Conservation (phyloP, 2,888 invertebrate species). For the Pheosia gnoma region DNA sequence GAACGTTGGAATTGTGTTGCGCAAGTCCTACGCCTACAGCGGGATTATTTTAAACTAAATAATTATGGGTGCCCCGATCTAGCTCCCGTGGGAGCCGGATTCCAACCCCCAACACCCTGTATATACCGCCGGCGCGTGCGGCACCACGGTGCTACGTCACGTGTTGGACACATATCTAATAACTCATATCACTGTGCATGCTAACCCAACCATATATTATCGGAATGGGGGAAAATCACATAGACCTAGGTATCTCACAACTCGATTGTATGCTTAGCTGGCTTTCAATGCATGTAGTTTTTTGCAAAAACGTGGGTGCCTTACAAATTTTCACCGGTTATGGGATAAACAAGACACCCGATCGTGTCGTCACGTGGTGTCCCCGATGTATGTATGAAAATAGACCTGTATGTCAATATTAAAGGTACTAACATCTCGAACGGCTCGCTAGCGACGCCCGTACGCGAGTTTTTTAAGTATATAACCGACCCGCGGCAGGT, state of each 20-base stretch:
- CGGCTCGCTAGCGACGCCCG: background rate
- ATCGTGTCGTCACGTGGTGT: constrained; percentile 4
- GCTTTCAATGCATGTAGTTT: constrained; percentile 36
- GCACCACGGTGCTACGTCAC: constrained; percentile 51
- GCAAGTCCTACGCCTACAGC: constrained; percentile 78
- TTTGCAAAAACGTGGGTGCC: constrained; percentile 10
- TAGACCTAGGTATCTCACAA: constrained; percentile 21
- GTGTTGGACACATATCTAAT: constrained; percentile 50
- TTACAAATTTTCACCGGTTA: constrained; percentile 7
- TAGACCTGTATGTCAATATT: constrained; percentile 2
- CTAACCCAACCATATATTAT: constrained; percentile 31
- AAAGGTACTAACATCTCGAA: background rate
- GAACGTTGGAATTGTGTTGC: constrained; percentile 79
- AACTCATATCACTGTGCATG: constrained; percentile 50
- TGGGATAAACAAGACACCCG: constrained; percentile 4
- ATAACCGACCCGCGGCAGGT: constrained; percentile 48
- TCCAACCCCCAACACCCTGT: constrained; percentile 55
- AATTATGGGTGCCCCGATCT: constrained; percentile 60
- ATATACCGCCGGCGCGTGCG: constrained; percentile 58
- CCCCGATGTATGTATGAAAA: constrained; percentile 6
- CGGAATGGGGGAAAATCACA: constrained; percentile 26
- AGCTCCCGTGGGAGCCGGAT: constrained; percentile 42
- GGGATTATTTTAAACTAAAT: constrained; percentile 80
- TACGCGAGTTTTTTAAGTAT: constrained; percentile 33
- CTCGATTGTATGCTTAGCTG: constrained; percentile 30